Conservation (phyloP, 2,113 vertebrate species). For the Piaya cayana region DNA sequence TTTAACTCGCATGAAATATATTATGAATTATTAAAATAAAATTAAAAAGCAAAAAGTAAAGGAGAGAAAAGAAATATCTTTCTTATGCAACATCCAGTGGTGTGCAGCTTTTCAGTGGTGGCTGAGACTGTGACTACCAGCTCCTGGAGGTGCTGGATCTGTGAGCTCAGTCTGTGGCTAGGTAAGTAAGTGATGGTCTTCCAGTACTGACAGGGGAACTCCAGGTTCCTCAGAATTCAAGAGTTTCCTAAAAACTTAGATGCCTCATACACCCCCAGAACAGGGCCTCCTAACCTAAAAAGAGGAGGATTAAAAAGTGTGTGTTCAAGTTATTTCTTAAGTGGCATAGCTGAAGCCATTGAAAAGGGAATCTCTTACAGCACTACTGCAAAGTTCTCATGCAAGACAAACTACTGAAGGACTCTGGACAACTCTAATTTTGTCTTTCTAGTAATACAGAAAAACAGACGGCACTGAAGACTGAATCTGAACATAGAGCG, state of each 20-base stretch:
- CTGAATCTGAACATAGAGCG: accelerated
- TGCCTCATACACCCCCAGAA: background rate
- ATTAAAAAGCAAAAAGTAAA: background rate
- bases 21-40: background rate
- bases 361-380: background rate
- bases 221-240: background rate
- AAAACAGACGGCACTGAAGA: accelerated
- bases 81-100: background rate
- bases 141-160: accelerated
- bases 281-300: no score
- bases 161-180: accelerated
- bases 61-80: background rate
- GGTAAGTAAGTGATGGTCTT: background rate
- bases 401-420: background rate
- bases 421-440: background rate
- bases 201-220: background rate
- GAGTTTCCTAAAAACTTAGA: background rate
- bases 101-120: no score
- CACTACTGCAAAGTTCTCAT: background rate
- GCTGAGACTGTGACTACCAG: background rate
- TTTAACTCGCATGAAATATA: background rate
- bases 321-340: no score
- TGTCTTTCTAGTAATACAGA: background rate
- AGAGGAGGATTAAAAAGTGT: no score
- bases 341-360: background rate